Base-by-base conservation (phyloP, 2,113 vertebrate species). In the Coptodon bakossiorum region DNA sequence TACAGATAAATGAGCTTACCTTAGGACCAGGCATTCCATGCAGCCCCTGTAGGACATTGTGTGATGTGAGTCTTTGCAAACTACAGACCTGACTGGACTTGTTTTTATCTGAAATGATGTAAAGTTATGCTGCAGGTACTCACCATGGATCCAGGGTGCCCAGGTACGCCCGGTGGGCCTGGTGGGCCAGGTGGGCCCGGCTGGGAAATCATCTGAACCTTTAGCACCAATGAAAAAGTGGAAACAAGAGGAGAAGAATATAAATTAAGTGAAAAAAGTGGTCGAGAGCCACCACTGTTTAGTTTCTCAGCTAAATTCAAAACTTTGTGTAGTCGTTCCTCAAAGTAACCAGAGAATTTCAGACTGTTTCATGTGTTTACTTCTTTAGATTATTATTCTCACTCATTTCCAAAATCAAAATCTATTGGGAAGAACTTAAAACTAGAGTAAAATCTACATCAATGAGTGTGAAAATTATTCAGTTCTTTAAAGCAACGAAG, bases 21-120 rank as follows among this genome's bases (percentile, higher is more conserved):
- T 99, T 98, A 80, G 97, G 97, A 22, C 98, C 98, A 66, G 98
- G 97, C 86, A 97, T 96, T 91, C 98, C 98, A 95, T 97, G 97
- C 93, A 97, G 95, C 34, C 98, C 98, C 98, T 99, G 94, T 6
- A 87, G 96, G 34, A 88, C 11, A 91, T 5, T 7, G 9, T 9
- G n/a, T 9, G 36, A 13, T 17, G 50, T 92, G 6, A 94, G 68
- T 50, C 5, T 31, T 16, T 82, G 10, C 17, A 66, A 68, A 81
- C 13, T 56, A 82, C 12, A 57, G 45, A 56, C 13, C 3, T 57
- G 57, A 80, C 16, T 12, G 4, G 13, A 66, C 6, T 34, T 12
- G 6, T 22, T 66, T 45, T 34, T 24, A 24, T 1, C 5, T 17
- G 38, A 43, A 73, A 11, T 52, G 6, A 3, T 7, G 83, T 19